Percentiles rank a stretch among this genome's conserved stretches.
These are phyloP conservation scores for Chaenogobius annularis DNA, from an alignment of 2,113 vertebrate genomes.

Conservation along the genomic window DNA sequence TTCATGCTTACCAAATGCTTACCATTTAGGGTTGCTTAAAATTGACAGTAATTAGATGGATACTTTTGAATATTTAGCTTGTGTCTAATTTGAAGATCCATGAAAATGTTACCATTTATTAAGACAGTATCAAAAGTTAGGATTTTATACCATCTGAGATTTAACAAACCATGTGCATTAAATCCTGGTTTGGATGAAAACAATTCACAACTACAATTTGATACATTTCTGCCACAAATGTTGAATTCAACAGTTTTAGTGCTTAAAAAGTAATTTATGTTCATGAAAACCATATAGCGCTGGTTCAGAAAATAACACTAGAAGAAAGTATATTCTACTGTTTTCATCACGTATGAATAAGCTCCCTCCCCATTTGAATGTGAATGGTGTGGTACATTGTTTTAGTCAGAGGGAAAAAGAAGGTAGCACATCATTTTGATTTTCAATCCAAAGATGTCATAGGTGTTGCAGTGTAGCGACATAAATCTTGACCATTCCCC, in stretches of 20 bases:
- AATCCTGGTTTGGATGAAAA: too few relatives aligned
- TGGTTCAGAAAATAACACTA: background rate
- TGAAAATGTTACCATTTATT: too few relatives aligned
- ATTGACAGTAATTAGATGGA: background rate
- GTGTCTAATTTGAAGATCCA: too few relatives aligned
- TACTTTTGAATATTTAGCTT: background rate
- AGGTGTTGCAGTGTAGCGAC: conserved; percentile 8
- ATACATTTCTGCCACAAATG: background rate
- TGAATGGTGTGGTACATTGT: background rate
- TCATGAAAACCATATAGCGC: background rate
- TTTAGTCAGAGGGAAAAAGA: background rate
- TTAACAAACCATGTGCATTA: too few relatives aligned
- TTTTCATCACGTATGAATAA: background rate
- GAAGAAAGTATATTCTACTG: background rate
- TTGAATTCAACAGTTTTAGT: background rate
- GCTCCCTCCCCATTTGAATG: background rate
- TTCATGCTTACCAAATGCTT: background rate
- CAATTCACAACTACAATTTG: background rate
- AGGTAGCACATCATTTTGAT: conserved; percentile 8
- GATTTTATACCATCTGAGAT: too few relatives aligned
- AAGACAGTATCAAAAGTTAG: too few relatives aligned
- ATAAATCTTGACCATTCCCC: conserved; percentile 26
- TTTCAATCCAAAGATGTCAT: conserved; percentile 3
- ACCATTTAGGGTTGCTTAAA: background rate
- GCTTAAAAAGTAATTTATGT: background rate